Percentiles rank a stretch among this genome's conserved stretches.
Conservation (phyloP, 1,140 invertebrate species). For the Orchestia grillus region DNA sequence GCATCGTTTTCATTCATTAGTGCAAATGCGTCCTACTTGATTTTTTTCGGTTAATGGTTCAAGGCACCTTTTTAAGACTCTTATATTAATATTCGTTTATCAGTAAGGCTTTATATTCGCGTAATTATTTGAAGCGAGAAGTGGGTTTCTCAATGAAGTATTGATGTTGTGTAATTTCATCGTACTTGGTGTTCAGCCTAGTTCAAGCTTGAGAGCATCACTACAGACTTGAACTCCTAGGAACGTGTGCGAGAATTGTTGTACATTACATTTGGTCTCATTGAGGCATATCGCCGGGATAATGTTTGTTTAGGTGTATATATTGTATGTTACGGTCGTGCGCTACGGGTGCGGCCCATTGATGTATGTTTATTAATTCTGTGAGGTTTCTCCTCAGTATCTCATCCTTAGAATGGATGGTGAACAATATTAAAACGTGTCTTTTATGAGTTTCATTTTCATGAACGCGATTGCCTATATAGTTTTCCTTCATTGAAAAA, state of each 20-base stretch:
- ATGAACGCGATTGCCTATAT: background rate
- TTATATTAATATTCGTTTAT: background rate
- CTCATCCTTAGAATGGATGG: conserved; percentile 34
- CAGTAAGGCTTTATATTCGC: background rate
- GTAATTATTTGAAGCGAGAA: conserved; percentile 15
- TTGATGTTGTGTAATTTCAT: background rate
- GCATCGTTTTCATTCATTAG: background rate
- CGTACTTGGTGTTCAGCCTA: background rate
- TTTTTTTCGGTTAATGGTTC: background rate
- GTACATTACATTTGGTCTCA: background rate
- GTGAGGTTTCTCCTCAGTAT: conserved; percentile 5
- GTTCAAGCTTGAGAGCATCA: background rate
- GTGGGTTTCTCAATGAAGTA: background rate
- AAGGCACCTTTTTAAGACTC: background rate
- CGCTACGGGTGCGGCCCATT: background rate
- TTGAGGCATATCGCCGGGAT: background rate
- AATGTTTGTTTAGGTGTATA: conserved; percentile 23
- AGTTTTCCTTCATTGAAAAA: background rate
- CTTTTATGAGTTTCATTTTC: background rate
- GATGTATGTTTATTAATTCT: conserved; percentile 26
- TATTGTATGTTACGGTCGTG: conserved; percentile 14
- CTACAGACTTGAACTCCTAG: background rate
- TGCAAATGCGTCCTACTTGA: background rate
- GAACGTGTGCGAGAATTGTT: background rate
- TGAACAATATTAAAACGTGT: conserved; percentile 27